phyloP scores from a whole-genome alignment of 92 coral and sea anemone species.

The Plumapathes pennacea region DNA sequence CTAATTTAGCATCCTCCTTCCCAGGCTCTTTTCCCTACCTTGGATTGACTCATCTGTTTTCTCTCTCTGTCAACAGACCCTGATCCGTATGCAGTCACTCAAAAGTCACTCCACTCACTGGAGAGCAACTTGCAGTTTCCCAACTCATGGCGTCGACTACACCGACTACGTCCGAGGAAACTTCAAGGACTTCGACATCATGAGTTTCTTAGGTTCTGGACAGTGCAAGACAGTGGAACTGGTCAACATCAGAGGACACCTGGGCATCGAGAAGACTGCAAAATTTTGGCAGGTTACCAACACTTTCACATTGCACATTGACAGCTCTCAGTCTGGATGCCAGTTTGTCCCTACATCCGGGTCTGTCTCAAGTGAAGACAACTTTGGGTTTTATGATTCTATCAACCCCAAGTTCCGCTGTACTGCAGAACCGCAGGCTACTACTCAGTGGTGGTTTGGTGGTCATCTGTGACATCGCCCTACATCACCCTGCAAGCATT shows the following conservation, averaged over 20 bases:
- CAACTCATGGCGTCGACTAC: slow-evolving; percentile 62
- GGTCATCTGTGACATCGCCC: slow-evolving; percentile 40
- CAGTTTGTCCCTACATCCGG: slow-evolving; percentile 46
- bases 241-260: slow-evolving; percentile 56
- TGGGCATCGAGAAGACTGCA: slow-evolving; percentile 28
- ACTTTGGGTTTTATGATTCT: slow-evolving; percentile 42
- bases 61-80: slow-evolving; percentile 32
- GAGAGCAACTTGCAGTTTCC: slow-evolving; percentile 69
- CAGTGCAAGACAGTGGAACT: slow-evolving; percentile 58
- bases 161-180: slow-evolving; percentile 67
- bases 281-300: slow-evolving; percentile 43
- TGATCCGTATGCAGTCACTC: slow-evolving; percentile 45
- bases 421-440: slow-evolving; percentile 45
- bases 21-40: too few relatives aligned
- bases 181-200: slow-evolving; percentile 54
- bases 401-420: slow-evolving; percentile 71
- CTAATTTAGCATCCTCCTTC: too few relatives aligned
- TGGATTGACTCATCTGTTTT: too few relatives aligned
- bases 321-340: slow-evolving; percentile 40
- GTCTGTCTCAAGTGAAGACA: slow-evolving; percentile 53
- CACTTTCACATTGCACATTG: slow-evolving; percentile 25
- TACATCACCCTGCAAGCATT: too few relatives aligned
- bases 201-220: slow-evolving; percentile 12
- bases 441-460: slow-evolving; percentile 83
- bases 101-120: slow-evolving; percentile 57